Evolutionary conservation across 2,888 invertebrate genomes (phyloP).

Genomic region (Hypolimnas misippus): DNA sequence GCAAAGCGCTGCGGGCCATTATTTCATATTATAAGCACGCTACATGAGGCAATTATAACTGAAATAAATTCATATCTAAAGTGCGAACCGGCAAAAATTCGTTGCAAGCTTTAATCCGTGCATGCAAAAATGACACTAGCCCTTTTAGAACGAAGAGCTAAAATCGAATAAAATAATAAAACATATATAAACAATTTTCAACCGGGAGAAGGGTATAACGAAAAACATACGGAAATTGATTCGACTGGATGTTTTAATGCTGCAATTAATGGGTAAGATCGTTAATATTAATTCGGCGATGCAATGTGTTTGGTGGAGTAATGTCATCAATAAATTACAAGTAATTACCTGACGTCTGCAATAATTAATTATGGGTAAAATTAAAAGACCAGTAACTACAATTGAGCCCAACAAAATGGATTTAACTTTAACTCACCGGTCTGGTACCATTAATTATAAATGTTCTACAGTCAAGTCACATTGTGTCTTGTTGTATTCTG

Average conservation of each 20-base stretch:
- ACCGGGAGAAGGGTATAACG: slow-evolving; percentile 1
- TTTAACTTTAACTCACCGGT: background rate
- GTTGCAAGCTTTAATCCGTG: slow-evolving; percentile 15
- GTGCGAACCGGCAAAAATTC: slow-evolving; percentile 31
- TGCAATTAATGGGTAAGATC: slow-evolving; percentile 58
- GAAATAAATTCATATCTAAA: slow-evolving; percentile 46
- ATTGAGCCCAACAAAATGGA: slow-evolving; percentile 12
- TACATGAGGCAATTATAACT: slow-evolving; percentile 44
- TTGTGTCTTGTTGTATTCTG: too few relatives aligned
- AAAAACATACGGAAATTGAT: slow-evolving; percentile 41
- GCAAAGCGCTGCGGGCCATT: slow-evolving; percentile 40
- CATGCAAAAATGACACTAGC: slow-evolving; percentile 21
- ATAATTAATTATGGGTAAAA: slow-evolving; percentile 45
- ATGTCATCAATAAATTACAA: slow-evolving; percentile 48
- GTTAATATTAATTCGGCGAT: slow-evolving; percentile 51
- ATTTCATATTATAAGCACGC: slow-evolving; percentile 44
- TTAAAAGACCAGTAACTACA: slow-evolving; percentile 29
- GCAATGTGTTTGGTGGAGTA: slow-evolving; percentile 47
- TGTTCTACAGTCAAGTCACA: background rate
- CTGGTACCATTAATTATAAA: background rate
- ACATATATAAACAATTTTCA: slow-evolving; percentile 9
- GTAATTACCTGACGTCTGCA: slow-evolving; percentile 49
- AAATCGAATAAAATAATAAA: background rate
- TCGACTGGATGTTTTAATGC: slow-evolving; percentile 50
- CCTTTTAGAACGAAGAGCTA: slow-evolving; percentile 10